Conservation (phyloP, 1,140 invertebrate species). For the Drosophila biarmipes region DNA sequence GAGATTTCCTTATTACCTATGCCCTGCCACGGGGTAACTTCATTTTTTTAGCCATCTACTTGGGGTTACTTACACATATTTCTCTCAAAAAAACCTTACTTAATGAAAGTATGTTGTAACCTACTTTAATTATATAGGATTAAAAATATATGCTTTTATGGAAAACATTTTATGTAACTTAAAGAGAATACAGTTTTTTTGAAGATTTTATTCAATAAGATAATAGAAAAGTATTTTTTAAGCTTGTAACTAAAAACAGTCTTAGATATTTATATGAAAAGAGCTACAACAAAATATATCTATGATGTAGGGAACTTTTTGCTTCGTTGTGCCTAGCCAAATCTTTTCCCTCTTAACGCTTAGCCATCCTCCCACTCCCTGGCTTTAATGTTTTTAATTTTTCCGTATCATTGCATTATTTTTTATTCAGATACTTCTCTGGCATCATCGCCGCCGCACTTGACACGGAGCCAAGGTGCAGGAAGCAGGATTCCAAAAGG, state of each 20-base stretch:
- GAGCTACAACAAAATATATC: not conserved
- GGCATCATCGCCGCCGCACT: conserved; percentile 51
- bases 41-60: not conserved
- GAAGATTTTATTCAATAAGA: too few species aligned
- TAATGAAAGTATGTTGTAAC: too few species aligned
- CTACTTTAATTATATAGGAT: too few species aligned
- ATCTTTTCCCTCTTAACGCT: conserved; percentile 13
- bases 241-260: too few species aligned
- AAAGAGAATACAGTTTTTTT: too few species aligned
- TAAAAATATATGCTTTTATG: too few species aligned
- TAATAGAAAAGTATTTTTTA: too few species aligned
- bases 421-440: conserved; percentile 55
- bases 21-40: conserved; percentile 1
- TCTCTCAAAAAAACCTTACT: too few species aligned
- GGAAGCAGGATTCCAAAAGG: conserved; percentile 14
- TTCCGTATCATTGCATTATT: conserved; percentile 82
- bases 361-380: conserved; percentile 8
- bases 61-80: too few species aligned
- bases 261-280: too few species aligned
- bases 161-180: too few species aligned
- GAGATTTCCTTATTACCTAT: conserved; percentile 54
- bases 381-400: conserved; percentile 77
- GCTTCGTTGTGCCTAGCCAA: not conserved
- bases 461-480: conserved; percentile 70
- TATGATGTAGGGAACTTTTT: not conserved